phyloP scores from a whole-genome alignment of 1,140 invertebrate genomes.

The Odontomachus brunneus region DNA sequence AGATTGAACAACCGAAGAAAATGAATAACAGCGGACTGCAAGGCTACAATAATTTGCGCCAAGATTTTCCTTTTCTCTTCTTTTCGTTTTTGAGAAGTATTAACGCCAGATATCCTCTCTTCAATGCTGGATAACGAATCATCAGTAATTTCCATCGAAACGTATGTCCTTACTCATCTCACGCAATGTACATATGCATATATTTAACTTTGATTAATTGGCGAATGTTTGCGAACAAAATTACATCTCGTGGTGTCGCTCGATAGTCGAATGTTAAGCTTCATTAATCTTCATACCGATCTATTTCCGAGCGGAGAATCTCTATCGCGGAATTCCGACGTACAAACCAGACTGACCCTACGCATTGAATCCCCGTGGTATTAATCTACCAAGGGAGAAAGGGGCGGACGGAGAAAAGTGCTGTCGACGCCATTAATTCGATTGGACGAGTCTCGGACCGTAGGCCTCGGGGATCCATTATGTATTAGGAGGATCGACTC shows the following conservation, averaged over 20 bases:
- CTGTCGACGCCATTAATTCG: slow-evolving; percentile 78
- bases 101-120: too few species aligned
- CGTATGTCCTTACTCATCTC: too few species aligned
- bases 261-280: too few species aligned
- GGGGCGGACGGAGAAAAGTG: slow-evolving; percentile 69
- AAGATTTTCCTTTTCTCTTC: too few species aligned
- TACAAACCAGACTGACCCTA: not conserved
- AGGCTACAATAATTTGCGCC: not conserved
- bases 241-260: too few species aligned
- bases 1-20: slow-evolving; percentile 1
- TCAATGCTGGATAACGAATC: too few species aligned
- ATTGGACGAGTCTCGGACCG: slow-evolving; percentile 75
- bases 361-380: slow-evolving; percentile 71
- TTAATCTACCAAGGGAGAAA: slow-evolving; percentile 66
- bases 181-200: too few species aligned
- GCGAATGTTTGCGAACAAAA: too few species aligned
- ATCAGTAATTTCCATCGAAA: too few species aligned
- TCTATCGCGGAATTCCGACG: not conserved
- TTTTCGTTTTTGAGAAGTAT: too few species aligned
- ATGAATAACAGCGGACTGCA: not conserved
- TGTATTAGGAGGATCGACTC: slow-evolving; percentile 75
- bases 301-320: not conserved
- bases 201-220: too few species aligned
- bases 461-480: slow-evolving; percentile 77
- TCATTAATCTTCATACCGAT: not conserved